Evolutionary conservation across 2,797 vertebrate genomes (phyloP).

Genomic region (Otolemur crassicaudatus): DNA sequence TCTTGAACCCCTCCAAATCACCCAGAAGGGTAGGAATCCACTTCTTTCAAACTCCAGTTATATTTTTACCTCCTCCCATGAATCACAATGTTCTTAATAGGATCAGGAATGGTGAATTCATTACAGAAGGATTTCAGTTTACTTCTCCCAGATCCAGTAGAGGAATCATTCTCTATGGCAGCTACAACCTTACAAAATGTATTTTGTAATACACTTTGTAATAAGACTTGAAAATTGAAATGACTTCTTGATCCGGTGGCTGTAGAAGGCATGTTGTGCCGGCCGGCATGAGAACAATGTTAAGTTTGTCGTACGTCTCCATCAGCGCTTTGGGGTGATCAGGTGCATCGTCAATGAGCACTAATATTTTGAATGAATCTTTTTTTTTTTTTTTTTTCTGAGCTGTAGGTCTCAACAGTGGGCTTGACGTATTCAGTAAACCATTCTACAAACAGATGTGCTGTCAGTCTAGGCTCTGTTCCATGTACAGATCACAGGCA

Average conservation of each 20-base stretch:
- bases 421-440: not conserved
- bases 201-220: not conserved
- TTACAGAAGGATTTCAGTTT: not conserved
- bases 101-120: not conserved
- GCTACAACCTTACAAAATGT: not conserved
- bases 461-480: not conserved
- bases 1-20: not conserved
- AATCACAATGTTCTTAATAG: not conserved
- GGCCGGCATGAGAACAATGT: not conserved
- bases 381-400: not conserved
- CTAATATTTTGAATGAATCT: not conserved
- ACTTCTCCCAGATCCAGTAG: not conserved
- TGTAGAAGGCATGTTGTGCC: not conserved
- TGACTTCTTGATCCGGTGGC: not conserved
- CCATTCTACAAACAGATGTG: not conserved
- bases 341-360: not conserved
- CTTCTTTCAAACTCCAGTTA: not conserved
- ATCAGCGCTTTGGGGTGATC: not conserved
- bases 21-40: not conserved
- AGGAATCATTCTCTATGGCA: not conserved
- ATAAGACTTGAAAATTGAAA: not conserved
- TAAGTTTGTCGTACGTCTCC: not conserved
- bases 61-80: not conserved
- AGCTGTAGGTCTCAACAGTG: not conserved
- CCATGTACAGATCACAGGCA: not conserved